Base-by-base conservation (phyloP, 2,888 invertebrate genomes). In the Drosophila monieri region DNA sequence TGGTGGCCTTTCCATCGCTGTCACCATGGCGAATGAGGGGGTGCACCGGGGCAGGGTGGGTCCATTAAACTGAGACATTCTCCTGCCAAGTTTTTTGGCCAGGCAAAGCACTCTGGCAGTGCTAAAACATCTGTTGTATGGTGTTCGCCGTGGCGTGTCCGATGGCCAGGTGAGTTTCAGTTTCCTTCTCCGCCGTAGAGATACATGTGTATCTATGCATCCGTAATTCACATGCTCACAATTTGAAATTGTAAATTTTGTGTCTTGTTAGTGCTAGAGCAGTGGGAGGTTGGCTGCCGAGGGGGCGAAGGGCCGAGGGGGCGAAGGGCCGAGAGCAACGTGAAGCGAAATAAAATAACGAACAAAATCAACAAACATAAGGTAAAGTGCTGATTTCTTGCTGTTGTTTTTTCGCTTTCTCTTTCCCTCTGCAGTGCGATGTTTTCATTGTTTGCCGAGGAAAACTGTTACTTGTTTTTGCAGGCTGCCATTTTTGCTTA, bases 381-480 rank as follows among this genome's bases (percentile, higher is more conserved):
- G 87, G 85, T 64, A 84, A 83, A 80, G 71, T 79, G 79, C 80
- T 65, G 79, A 79, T 85, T 70, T 83, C 62, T 79, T 78, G 56
- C 61, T 64, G 66, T 37, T 62, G 21, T 66, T 56, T 65, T 56
- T 56, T 46, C 43, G 66, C 27, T 44, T 66, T 56, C 62, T 18
- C 53, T 48, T 35, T 52, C 27, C 44, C 71, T 23, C 14, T 56
- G 43, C 54, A 62, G 55, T 37, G 73, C 55, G 44, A 67, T 85
- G 76, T 83, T 81, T 85, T 80, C 73, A 71, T 77, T 88, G 81
- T 81, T 87, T 80, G 77, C 67, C 73, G 52, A 77, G 75, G 72
- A 77, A 79, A 87, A 81, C 74, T 74, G 85, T 83, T 88, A 83
- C 85, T 83, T 81, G 81, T 81, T 81, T 79, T 87, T 77, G 81